Conservation (phyloP, 2,888 invertebrate species). For the Tipula lateralis region DNA sequence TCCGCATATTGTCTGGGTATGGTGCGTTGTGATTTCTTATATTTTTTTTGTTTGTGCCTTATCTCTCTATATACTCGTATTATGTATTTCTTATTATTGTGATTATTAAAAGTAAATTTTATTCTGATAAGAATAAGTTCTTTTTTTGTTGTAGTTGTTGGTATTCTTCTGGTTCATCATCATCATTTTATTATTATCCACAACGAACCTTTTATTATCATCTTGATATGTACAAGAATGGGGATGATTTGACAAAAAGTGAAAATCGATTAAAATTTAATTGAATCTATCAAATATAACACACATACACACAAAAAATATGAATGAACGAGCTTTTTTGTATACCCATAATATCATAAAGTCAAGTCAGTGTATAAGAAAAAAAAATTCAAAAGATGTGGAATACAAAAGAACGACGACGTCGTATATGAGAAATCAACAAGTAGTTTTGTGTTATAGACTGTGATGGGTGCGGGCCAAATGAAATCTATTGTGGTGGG, state of each 20-base stretch:
- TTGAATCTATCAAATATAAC: not conserved
- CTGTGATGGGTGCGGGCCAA: not conserved
- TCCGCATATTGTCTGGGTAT: not conserved
- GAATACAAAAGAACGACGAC: not conserved
- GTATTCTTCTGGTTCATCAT: not conserved
- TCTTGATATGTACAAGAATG: not conserved
- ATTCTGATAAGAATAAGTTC: conserved; percentile 4
- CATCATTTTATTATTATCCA: not conserved
- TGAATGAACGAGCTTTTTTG: not conserved
- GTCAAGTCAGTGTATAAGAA: not conserved
- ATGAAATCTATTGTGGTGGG: too few relatives aligned
- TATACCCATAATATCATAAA: not conserved
- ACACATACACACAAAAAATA: not conserved
- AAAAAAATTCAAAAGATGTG: not conserved
- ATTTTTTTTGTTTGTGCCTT: not conserved
- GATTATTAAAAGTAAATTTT: not conserved
- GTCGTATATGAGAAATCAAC: not conserved
- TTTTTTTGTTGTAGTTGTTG: too few relatives aligned
- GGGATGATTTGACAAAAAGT: not conserved
- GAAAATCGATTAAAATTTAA: conserved; percentile 11
- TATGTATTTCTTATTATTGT: not conserved
- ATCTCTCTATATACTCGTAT: not conserved
- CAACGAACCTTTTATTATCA: not conserved
- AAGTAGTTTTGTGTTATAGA: not conserved
- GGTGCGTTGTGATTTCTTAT: not conserved